These are phyloP conservation scores for Ictidomys tridecemlineatus DNA, from an alignment of 2,113 vertebrate species.

Conservation along the genomic window DNA sequence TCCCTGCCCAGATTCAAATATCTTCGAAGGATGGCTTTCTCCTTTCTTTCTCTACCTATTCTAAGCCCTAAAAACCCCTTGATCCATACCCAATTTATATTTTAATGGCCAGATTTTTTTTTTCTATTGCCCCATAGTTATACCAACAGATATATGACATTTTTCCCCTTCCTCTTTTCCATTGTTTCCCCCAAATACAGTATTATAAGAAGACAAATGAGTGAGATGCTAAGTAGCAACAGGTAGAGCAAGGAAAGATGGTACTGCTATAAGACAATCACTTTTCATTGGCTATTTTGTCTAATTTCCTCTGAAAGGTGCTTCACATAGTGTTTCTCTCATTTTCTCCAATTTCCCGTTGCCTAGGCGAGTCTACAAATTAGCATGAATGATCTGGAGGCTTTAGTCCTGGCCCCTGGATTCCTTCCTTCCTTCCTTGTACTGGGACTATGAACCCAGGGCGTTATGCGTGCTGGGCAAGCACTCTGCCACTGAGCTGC, in stretches of 20 bases:
- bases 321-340: background rate
- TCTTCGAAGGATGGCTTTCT: background rate
- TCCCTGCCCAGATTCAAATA: background rate
- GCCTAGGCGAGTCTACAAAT: background rate
- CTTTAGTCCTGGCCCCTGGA: background rate
- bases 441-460: background rate
- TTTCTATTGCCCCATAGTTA: background rate
- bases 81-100: background rate
- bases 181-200: background rate
- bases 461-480: too few relatives aligned
- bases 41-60: background rate
- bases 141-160: background rate
- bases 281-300: background rate
- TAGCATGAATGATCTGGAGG: background rate
- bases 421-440: too few relatives aligned
- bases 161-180: background rate
- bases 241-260: background rate
- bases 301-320: background rate
- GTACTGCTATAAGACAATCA: background rate
- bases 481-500: background rate
- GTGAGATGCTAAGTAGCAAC: background rate
- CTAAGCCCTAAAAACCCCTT: background rate
- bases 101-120: background rate
- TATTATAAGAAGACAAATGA: background rate
- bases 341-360: background rate